Conservation (phyloP, 2,888 invertebrate species). For the Chymomyza fuscimana region DNA sequence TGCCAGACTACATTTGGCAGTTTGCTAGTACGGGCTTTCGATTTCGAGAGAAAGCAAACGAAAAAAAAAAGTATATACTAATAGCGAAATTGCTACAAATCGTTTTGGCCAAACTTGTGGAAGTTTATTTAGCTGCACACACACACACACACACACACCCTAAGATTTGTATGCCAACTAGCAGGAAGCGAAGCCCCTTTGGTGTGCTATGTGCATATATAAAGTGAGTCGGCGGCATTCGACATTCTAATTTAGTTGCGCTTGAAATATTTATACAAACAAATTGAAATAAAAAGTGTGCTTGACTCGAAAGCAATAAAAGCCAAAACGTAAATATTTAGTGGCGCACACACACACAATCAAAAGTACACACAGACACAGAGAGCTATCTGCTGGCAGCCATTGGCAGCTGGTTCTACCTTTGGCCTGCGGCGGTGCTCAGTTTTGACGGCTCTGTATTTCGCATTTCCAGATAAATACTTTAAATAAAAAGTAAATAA, state of each 20-base stretch:
- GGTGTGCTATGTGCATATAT: slow-evolving; percentile 4
- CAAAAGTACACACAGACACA: slow-evolving; percentile 15
- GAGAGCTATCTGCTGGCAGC: neutral
- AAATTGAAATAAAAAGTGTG: slow-evolving; percentile 76
- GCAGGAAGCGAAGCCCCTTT: slow-evolving; percentile 1
- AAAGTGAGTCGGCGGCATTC: slow-evolving; percentile 6
- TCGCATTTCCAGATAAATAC: slow-evolving; percentile 44
- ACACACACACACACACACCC: slow-evolving; percentile 1
- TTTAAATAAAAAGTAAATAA: slow-evolving; percentile 60
- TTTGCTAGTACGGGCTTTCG: slow-evolving; percentile 31
- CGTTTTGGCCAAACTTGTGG: slow-evolving; percentile 73
- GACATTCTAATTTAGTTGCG: slow-evolving; percentile 65
- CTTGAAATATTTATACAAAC: slow-evolving; percentile 77
- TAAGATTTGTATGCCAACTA: slow-evolving; percentile 1
- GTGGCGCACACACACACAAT: slow-evolving; percentile 18
- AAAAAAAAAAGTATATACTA: slow-evolving; percentile 42
- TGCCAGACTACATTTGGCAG: neutral
- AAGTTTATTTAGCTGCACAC: slow-evolving; percentile 59
- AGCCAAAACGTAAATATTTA: slow-evolving; percentile 55
- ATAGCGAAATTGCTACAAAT: slow-evolving; percentile 76
- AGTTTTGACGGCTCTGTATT: slow-evolving; percentile 11
- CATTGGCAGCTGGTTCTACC: neutral
- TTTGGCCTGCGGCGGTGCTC: neutral
- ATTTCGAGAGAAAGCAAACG: slow-evolving; percentile 27
- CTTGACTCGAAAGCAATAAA: slow-evolving; percentile 64